Evolutionary conservation across 2,797 vertebrate genomes (phyloP), one percentile per base, ranked within the genome.

Genomic region (Sciurus vulgaris): DNA sequence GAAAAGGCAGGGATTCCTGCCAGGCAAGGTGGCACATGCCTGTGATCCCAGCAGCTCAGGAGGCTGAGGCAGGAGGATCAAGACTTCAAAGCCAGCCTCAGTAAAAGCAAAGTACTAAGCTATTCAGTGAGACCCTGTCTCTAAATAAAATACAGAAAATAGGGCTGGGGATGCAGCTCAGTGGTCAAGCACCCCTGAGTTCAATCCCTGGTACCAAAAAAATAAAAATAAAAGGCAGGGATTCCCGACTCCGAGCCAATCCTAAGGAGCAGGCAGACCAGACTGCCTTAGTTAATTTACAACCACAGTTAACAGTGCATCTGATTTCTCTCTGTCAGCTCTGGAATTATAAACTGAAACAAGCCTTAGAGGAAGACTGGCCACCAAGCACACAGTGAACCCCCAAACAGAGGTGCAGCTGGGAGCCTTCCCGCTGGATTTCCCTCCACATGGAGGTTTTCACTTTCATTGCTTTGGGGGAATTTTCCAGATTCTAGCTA

Each of bases 371-470:
- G 38, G 47, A 61, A 69, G 38, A 17, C 30, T 24, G 41, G 17
- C 7, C 2, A 0, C 2, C 12, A 6, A 49, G 44, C 22, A 30
- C 74, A 3, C n/a, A 17, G 0, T 2, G 3, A 13, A 15, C 20
- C n/a, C 11, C 38, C 3, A 7, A 17, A 15, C 12, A 7, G 38
- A 63, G 65, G 3, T 2, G 6, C 15, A 13, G 30, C 5, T 5
- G 13, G 26, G 7, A 15, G 44, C 26, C 33, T 74, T 12, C 28
- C 12, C 9, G 0, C 8, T 20, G 1, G 35, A 54, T 41, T 0
- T 12, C 0, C 1, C 73, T 22, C 3, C 26, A 76, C 26, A 44
- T 28, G 8, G 2, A 1, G 54, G 44, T 33, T 38, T 3, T 44
- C 33, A 1, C 35, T 61, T 13, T 8, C 4, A 13, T 26, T 15